phyloP scores from a whole-genome alignment of 2,888 invertebrate genomes.

The Mythimna pallens region DNA sequence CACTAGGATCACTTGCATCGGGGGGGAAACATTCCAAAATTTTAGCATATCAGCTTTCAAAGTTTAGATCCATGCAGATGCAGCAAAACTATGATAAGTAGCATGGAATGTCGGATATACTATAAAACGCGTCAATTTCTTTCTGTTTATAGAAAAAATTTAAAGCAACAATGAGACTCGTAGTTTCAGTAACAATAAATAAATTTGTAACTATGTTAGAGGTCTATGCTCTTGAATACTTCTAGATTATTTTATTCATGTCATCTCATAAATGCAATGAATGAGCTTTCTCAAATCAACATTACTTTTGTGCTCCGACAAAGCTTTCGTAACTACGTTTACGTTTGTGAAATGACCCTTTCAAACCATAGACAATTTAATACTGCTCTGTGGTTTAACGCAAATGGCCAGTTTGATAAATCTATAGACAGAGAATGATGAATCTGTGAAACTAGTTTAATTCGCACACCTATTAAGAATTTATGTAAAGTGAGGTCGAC shows the following conservation, averaged over 20 bases:
- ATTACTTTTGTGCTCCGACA: background rate
- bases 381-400: conserved; percentile 14
- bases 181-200: no score
- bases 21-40: no score
- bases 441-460: background rate
- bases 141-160: no score
- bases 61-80: no score
- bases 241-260: background rate
- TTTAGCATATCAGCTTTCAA: no score
- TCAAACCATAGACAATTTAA: conserved; percentile 5
- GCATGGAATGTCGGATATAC: no score
- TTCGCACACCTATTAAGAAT: background rate
- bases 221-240: no score
- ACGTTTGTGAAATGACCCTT: background rate
- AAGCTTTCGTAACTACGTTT: background rate
- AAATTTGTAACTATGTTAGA: no score
- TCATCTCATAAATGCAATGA: background rate
- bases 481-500: conserved; percentile 7
- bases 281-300: conserved; percentile 2
- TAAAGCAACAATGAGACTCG: no score
- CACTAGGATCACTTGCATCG: no score
- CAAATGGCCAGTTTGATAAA: background rate
- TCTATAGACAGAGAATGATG: background rate
- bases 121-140: no score
- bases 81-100: no score